Conservation (phyloP, 2,797 vertebrate species). For the Pangasius larnaudii region DNA sequence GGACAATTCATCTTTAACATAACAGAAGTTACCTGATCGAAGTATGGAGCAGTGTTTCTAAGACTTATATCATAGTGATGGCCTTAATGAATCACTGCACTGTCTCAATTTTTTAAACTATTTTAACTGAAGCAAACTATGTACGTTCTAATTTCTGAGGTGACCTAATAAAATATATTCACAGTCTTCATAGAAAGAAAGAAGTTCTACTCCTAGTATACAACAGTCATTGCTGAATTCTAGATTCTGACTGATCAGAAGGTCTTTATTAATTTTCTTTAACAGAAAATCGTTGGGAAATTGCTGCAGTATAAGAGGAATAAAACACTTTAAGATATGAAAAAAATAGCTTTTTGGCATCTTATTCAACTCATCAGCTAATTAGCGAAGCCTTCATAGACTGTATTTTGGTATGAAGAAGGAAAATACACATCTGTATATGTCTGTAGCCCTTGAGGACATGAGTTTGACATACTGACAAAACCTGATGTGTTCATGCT, state of each 20-base stretch:
- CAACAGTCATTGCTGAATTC: neutral
- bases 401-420: neutral
- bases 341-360: neutral
- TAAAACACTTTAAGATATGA: neutral
- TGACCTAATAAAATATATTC: neutral
- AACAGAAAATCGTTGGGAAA: neutral
- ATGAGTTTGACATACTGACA: neutral
- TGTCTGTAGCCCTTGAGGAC: neutral
- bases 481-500: neutral
- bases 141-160: neutral
- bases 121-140: neutral
- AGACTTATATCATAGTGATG: neutral
- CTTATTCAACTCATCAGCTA: conserved; percentile 11
- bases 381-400: neutral
- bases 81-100: neutral
- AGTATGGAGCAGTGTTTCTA: neutral
- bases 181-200: neutral
- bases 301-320: neutral
- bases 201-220: neutral
- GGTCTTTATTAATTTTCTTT: neutral
- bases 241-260: neutral
- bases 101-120: neutral
- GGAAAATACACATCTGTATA: neutral
- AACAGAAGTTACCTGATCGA: neutral
- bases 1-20: conserved; percentile 23